Percentiles rank a stretch among this genome's conserved stretches.
phyloP scores from a whole-genome alignment of 2,888 invertebrate genomes.

The Monopis laevigella region DNA sequence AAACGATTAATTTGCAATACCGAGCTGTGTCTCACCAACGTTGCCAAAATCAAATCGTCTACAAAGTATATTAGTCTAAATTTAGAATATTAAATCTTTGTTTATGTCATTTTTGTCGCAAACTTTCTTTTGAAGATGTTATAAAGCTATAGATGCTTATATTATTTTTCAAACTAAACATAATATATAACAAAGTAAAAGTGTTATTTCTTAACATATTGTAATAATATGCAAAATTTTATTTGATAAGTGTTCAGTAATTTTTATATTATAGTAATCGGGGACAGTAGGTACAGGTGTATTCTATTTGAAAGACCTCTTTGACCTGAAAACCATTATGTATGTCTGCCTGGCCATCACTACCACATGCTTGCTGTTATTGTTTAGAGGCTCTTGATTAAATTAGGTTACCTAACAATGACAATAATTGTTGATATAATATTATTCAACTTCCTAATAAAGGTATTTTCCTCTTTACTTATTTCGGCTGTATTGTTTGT shows the following conservation, averaged over 20 bases:
- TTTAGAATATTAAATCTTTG: slow-evolving; percentile 26
- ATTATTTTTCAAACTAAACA: too few relatives aligned
- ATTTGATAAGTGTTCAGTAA: too few relatives aligned
- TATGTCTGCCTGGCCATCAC: background rate
- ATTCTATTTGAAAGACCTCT: background rate
- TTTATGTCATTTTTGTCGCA: slow-evolving; percentile 3
- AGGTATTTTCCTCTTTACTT: too few relatives aligned
- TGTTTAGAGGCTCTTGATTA: background rate
- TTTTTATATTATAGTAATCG: background rate
- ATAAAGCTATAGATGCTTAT: too few relatives aligned
- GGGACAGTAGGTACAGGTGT: slow-evolving; percentile 2
- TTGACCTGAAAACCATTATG: background rate
- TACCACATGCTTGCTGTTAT: too few relatives aligned
- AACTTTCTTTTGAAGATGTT: background rate
- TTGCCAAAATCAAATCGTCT: slow-evolving; percentile 30
- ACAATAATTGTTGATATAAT: too few relatives aligned
- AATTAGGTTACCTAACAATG: background rate
- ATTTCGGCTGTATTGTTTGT: too few relatives aligned
- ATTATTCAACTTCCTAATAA: too few relatives aligned
- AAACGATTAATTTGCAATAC: too few relatives aligned
- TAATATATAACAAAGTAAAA: too few relatives aligned
- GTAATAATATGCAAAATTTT: background rate
- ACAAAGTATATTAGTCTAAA: slow-evolving; percentile 34
- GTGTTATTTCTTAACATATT: too few relatives aligned
- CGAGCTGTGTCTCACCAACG: slow-evolving; percentile 27